Evolutionary conservation across 2,113 vertebrate genomes (phyloP).

Genomic region (Danio rerio): GRCz12tu NC_133180.1:24090501-24091000

Average conservation of each 20-base stretch:
- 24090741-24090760: neutral
- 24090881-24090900: neutral
- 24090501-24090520: slow-evolving; percentile 10
- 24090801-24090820: slow-evolving; percentile 15
- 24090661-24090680: slow-evolving; percentile 75
- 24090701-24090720: slow-evolving; percentile 46
- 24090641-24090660: slow-evolving; percentile 65
- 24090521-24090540: slow-evolving; percentile 2
- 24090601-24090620: slow-evolving; percentile 55
- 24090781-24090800: neutral
- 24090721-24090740: slow-evolving; percentile 15
- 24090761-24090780: neutral
- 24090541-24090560: neutral
- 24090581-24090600: slow-evolving; percentile 16
- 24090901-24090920: neutral
- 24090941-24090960: neutral
- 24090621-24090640: slow-evolving; percentile 69
- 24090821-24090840: neutral
- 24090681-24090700: slow-evolving; percentile 69
- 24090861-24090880: neutral
- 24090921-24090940: neutral
- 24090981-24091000: neutral
- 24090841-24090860: slow-evolving; percentile 14
- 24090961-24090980: slow-evolving; percentile 3
- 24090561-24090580: slow-evolving; percentile 10